Evolutionary conservation across 2,113 vertebrate species (phyloP).

Genomic region (Arvicanthis niloticus): DNA sequence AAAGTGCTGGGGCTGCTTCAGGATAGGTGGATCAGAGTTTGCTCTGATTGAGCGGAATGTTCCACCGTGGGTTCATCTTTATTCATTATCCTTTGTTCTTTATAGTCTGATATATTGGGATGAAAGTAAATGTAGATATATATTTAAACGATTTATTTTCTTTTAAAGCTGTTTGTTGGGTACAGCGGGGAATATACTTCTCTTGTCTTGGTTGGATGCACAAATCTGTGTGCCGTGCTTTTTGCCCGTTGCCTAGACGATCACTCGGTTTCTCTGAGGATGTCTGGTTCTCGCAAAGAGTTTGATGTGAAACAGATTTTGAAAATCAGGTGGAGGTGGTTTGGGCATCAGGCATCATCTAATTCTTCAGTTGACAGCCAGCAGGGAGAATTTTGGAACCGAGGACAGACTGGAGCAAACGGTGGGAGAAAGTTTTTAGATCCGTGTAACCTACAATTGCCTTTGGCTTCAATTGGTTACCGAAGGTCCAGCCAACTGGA

Average conservation of each 20-base stretch:
- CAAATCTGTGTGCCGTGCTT: slow-evolving; percentile 87
- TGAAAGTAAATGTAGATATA: slow-evolving; percentile 77
- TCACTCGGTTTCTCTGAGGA: slow-evolving; percentile 91
- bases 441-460: slow-evolving; percentile 85
- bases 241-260: slow-evolving; percentile 94
- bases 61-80: slow-evolving; percentile 80
- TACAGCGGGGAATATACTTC: slow-evolving; percentile 86
- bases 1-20: slow-evolving; percentile 83
- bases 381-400: slow-evolving; percentile 92
- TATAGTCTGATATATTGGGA: slow-evolving; percentile 77
- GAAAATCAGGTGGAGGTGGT: slow-evolving; percentile 98
- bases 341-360: slow-evolving; percentile 94
- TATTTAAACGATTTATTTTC: slow-evolving; percentile 79
- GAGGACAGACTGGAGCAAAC: slow-evolving; percentile 87
- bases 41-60: slow-evolving; percentile 82
- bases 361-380: slow-evolving; percentile 86
- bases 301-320: slow-evolving; percentile 99
- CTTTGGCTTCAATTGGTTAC: slow-evolving; percentile 88
- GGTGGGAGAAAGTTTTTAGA: slow-evolving; percentile 93
- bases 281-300: slow-evolving; percentile 98
- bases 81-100: slow-evolving; percentile 83
- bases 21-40: slow-evolving; percentile 83
- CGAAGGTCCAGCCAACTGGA: slow-evolving; percentile 94
- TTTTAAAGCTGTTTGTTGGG: slow-evolving; percentile 83
- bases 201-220: slow-evolving; percentile 88